These are phyloP conservation scores for Caenorhabditis sp. DNA, from an alignment of 2,888 invertebrate genomes.

Conservation along the genomic window DNA sequence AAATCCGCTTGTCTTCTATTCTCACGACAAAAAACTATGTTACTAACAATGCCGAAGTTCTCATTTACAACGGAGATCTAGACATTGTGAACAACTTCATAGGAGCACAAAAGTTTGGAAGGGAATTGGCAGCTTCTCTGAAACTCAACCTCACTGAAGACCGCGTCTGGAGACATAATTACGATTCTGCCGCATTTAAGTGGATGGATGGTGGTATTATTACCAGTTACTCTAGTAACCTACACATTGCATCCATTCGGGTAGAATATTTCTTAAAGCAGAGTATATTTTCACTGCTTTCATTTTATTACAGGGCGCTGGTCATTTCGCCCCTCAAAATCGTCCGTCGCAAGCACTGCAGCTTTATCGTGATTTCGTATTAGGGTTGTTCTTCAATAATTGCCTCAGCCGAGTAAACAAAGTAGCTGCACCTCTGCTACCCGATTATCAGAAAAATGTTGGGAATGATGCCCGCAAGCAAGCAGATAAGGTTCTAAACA, in stretches of 20 bases:
- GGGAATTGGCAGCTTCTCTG: constrained; percentile 37
- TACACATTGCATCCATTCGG: constrained; percentile 54
- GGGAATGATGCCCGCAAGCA: constrained; percentile 22
- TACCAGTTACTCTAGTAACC: constrained; percentile 42
- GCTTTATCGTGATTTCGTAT: constrained; percentile 57
- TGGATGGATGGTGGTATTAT: constrained; percentile 60
- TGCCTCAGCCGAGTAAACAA: constrained; percentile 59
- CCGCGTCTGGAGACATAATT: constrained; percentile 57
- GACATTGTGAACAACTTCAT: constrained; percentile 65
- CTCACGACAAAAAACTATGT: constrained; percentile 46
- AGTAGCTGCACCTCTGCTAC: constrained; percentile 49
- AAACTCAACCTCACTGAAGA: constrained; percentile 51
- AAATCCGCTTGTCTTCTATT: constrained; percentile 30
- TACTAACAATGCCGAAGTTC: constrained; percentile 37
- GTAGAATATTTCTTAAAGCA: constrained; percentile 12
- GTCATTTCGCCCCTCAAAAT: constrained; percentile 58
- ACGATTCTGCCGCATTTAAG: constrained; percentile 50
- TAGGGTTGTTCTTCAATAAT: constrained; percentile 48
- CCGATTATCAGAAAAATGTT: constrained; percentile 43
- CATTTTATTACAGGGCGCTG: constrained; percentile 55
- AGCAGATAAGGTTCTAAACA: constrained; percentile 61
- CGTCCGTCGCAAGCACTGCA: constrained; percentile 62
- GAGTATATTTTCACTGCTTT: no score
- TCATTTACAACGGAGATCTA: constrained; percentile 71
- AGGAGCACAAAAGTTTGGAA: constrained; percentile 66